Conservation (phyloP, 1,140 invertebrate genomes). For the Hyphantria cunea region DNA sequence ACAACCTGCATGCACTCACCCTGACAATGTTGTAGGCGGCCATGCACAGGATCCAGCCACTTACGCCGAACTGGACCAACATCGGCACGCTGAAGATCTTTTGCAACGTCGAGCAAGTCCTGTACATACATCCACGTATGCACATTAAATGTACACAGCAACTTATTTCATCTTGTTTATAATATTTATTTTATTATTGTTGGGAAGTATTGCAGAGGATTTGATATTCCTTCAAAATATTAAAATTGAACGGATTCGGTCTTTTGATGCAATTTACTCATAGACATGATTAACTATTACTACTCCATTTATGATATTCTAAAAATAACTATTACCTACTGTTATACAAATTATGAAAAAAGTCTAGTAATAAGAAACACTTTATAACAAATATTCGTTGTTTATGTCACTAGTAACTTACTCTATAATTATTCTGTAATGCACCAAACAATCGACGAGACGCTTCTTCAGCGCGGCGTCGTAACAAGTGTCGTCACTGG, state of each 20-base stretch:
- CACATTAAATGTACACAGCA: neutral
- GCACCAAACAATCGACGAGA: conserved; percentile 46
- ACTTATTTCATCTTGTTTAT: neutral
- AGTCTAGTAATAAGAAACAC: no score
- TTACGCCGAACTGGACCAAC: conserved; percentile 60
- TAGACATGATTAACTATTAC: no score
- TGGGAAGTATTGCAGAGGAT: neutral
- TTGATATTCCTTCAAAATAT: neutral
- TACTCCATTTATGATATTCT: no score
- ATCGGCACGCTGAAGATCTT: conserved; percentile 56
- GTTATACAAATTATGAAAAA: no score
- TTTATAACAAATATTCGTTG: no score
- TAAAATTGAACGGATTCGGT: neutral
- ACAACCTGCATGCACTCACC: conserved; percentile 41
- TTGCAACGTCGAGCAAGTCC: conserved; percentile 46
- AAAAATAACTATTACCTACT: no score
- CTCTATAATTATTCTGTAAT: conserved; percentile 53
- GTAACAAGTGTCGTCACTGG: conserved; percentile 20
- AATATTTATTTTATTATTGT: neutral
- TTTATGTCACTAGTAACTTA: conserved; percentile 44
- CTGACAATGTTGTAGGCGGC: conserved; percentile 63
- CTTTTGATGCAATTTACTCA: no score
- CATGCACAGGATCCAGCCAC: conserved; percentile 70
- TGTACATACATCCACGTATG: conserved; percentile 20
- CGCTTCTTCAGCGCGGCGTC: conserved; percentile 32